Evolutionary conservation across 2,113 vertebrate genomes (phyloP), one percentile per base, ranked within the genome.

Genomic region (Phalacrocorax pelagicus): DNA sequence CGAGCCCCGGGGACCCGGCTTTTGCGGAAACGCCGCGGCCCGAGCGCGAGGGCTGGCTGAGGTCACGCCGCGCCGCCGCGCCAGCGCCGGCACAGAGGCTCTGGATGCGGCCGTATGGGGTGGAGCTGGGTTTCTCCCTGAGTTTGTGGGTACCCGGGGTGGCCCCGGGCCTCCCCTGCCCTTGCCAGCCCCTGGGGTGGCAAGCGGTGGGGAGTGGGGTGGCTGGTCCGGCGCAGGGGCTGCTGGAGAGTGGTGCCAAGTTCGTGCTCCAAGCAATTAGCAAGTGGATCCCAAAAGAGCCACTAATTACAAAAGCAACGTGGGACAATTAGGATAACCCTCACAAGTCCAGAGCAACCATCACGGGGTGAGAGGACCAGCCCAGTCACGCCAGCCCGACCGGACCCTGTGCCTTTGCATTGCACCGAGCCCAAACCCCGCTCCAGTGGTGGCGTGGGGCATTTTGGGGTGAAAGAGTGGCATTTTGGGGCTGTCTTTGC

Each of bases 371-470:
- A 70, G 78, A 70, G 26, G 57, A 66, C 1, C 36, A 11, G 59
- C 27, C 30, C 2, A 6, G 24, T 4, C 44, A 70, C 24, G 42
- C 79, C 47, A 8, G 24, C 59, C 32, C 7, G 1, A 9, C 49
- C 12, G 2, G 15, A 21, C 44, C 29, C 57, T 2, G 0, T 2
- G 29, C 10, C 34, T 47, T 30, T 2, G 12, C 21, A 0, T 0
- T 34, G 77, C 84, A 9, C 62, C 5, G 1, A 47, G 72, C 77
- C 72, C 88, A 30, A 57, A 55, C 15, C 46, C 75, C 2, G 0
- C 85, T 62, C 36, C 5, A 2, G 46, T 0, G 0, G 11, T 0
- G 32, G 5, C 0, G 2, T 1, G 55, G 24, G 49, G 49, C 3
- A 0, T 2, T 88, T 88, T 27, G 75, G 92, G 86, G 34, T 10